A percentile compares a stretch with the other conserved stretches of the same genome.
Evolutionary conservation across 2,888 invertebrate genomes (phyloP).

Genomic region (Macroteleia sp.): DNA sequence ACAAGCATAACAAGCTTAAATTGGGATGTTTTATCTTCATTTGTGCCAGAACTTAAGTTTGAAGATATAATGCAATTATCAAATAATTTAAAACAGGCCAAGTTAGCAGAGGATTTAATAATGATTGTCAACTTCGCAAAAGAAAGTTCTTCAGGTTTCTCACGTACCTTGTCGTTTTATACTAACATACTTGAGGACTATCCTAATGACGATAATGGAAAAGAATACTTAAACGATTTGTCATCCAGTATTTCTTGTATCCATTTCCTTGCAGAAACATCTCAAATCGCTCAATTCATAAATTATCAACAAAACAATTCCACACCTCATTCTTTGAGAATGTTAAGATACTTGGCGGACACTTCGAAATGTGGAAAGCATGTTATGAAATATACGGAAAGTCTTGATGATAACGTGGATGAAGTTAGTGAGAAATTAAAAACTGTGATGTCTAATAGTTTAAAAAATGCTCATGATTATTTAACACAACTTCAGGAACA

Average conservation of each 20-base stretch:
- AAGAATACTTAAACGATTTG: background rate
- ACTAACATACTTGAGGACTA: background rate
- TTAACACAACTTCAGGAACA: conserved; percentile 9
- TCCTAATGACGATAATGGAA: background rate
- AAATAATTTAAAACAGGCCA: background rate
- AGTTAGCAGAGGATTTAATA: conserved; percentile 17
- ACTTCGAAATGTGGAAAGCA: conserved; percentile 12
- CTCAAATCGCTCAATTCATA: background rate
- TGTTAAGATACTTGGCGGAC: conserved; percentile 12
- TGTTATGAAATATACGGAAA: background rate
- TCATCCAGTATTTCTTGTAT: conserved; percentile 4
- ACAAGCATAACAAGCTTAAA: background rate
- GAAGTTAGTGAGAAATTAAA: background rate
- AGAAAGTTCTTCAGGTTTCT: conserved; percentile 3
- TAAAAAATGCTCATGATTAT: background rate
- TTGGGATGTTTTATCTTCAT: background rate
- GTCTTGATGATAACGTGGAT: background rate
- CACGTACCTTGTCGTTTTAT: background rate
- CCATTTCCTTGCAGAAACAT: conserved; percentile 1
- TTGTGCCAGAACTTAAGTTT: background rate
- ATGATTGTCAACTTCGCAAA: conserved; percentile 14
- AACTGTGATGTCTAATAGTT: conserved; percentile 1
- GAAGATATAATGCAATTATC: background rate
- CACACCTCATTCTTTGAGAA: background rate
- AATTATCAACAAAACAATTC: background rate